phyloP scores from a whole-genome alignment of 1,140 invertebrate species.

The Colletes gigas region DNA sequence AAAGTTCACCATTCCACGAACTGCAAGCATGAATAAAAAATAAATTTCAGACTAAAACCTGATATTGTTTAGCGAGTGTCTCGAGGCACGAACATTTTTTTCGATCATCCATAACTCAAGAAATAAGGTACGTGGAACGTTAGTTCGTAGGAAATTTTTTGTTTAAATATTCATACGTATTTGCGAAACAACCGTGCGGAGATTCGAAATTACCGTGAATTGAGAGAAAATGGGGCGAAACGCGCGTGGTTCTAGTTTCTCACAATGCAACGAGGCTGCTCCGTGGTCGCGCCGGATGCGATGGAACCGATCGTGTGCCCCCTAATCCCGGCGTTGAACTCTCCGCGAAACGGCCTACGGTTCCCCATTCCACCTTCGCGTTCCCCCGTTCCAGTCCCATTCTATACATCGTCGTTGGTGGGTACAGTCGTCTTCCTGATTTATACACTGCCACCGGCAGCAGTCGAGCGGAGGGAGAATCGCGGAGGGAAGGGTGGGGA shows the following conservation, averaged over 20 bases:
- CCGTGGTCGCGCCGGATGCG: conserved; percentile 73
- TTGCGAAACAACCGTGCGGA: conserved; percentile 1
- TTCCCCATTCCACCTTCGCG: conserved; percentile 20
- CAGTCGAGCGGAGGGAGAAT: conserved; percentile 60
- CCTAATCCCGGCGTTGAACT: conserved; percentile 56
- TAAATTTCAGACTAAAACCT: no score
- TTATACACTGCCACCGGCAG: conserved; percentile 78
- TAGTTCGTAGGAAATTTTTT: no score
- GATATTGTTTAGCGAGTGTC: no score
- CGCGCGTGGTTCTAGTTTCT: conserved; percentile 75
- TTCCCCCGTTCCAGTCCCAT: conserved; percentile 31
- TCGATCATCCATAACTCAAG: no score
- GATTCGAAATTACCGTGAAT: conserved; percentile 32
- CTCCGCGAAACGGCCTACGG: conserved; percentile 31
- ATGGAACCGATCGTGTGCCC: conserved; percentile 65
- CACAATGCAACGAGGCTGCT: conserved; percentile 78
- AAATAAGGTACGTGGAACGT: no score
- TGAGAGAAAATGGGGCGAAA: conserved; percentile 35
- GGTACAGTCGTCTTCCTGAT: conserved; percentile 78
- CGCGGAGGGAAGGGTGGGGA: conserved; percentile 15
- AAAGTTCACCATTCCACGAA: no score
- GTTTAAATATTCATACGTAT: no score
- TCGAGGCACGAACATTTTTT: no score
- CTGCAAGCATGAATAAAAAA: no score
- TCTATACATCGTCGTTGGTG: conserved; percentile 66